Conservation (phyloP, 2,888 invertebrate species). For the Lycaena phlaeas region DNA sequence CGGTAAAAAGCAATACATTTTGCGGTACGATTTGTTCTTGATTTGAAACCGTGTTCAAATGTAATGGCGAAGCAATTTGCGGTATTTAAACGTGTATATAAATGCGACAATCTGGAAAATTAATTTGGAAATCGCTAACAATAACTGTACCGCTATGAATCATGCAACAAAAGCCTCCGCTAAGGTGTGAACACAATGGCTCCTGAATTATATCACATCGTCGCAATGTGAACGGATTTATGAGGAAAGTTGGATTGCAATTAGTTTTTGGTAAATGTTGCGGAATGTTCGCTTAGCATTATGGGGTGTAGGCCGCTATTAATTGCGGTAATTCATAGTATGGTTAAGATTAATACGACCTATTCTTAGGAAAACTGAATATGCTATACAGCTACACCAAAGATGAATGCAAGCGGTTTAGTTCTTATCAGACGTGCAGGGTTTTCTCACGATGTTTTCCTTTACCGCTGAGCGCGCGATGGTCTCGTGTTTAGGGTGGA, state of each 20-base stretch:
- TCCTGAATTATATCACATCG: conserved; percentile 36
- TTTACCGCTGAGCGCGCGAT: no score
- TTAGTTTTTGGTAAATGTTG: conserved; percentile 39
- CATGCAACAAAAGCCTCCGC: conserved; percentile 50
- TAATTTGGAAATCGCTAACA: conserved; percentile 60
- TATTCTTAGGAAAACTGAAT: no score
- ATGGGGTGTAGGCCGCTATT: conserved; percentile 11
- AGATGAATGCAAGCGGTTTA: no score
- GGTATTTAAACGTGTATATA: conserved; percentile 41
- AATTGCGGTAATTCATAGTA: conserved; percentile 11
- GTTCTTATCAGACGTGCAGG: no score
- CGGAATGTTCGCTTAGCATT: conserved; percentile 15
- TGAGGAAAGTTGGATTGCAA: conserved; percentile 56
- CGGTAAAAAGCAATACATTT: no score
- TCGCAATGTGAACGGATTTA: conserved; percentile 47
- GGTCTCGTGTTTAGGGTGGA: no score
- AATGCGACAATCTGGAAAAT: conserved; percentile 48
- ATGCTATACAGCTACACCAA: no score
- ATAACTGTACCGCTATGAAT: conserved; percentile 55
- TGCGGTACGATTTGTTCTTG: no score
- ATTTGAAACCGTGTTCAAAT: neutral
- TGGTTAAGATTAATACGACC: no score
- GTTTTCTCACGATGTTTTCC: no score
- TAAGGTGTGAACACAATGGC: conserved; percentile 45
- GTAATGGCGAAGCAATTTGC: conserved; percentile 44